phyloP scores from a whole-genome alignment of 92 coral and sea anemone species.

The Porites evermanni region DNA sequence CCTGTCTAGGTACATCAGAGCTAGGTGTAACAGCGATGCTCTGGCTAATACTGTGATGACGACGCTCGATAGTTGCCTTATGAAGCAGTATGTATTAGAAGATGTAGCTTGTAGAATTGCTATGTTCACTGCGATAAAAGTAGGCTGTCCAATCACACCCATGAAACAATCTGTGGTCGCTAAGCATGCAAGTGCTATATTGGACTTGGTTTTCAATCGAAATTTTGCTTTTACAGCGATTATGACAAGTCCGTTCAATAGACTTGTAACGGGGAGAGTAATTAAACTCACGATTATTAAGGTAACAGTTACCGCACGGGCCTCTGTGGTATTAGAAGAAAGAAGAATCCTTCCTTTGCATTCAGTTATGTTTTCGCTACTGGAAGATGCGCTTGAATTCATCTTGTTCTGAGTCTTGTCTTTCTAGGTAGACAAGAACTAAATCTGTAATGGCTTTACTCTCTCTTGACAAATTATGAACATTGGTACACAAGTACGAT shows the following conservation, averaged over 20 bases:
- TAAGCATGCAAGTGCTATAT: background rate
- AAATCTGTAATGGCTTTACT: too few species aligned
- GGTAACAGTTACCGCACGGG: background rate
- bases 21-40: background rate
- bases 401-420: background rate
- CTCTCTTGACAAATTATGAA: too few species aligned
- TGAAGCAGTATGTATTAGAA: background rate
- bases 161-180: background rate
- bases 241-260: too few species aligned
- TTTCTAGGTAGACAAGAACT: background rate
- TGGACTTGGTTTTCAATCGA: conserved; percentile 5
- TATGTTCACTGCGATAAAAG: background rate
- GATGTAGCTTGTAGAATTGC: background rate
- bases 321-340: background rate
- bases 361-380: background rate
- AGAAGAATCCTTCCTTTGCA: background rate
- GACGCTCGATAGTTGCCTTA: background rate
- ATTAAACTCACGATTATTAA: too few species aligned
- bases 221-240: too few species aligned
- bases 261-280: too few species aligned
- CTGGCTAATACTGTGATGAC: background rate
- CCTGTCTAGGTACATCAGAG: background rate
- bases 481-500: too few species aligned
- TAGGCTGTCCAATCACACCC: background rate
- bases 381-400: background rate